Evolutionary conservation across 2,113 vertebrate genomes (phyloP).

Genomic region (Opisthocomus hoazin): DNA sequence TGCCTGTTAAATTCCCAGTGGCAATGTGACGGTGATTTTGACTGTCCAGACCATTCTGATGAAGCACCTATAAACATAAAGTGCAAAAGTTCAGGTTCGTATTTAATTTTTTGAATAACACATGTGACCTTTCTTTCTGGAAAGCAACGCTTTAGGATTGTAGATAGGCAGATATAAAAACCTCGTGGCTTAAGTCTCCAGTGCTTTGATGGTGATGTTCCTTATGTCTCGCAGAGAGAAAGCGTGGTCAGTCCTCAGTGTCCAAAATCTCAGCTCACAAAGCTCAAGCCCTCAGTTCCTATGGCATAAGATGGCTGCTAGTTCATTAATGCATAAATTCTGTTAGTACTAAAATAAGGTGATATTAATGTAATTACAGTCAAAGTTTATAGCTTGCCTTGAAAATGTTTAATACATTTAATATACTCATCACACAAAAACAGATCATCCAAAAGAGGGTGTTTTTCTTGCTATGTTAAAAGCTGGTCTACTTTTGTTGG

Average conservation of each 20-base stretch:
- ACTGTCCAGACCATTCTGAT: slow-evolving; percentile 93
- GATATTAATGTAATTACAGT: background rate
- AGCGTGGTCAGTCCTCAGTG: background rate
- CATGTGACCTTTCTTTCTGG: background rate
- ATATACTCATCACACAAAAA: background rate
- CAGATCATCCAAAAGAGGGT: background rate
- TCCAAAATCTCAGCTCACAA: background rate
- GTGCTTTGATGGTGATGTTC: background rate
- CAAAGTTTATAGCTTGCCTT: background rate
- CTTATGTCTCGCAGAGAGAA: background rate
- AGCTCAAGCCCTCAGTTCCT: background rate
- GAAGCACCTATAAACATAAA: slow-evolving; percentile 91
- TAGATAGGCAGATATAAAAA: background rate
- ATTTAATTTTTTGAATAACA: background rate
- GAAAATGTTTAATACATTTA: background rate
- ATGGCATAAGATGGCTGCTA: background rate
- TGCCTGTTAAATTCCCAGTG: slow-evolving; percentile 91
- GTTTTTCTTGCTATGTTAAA: background rate
- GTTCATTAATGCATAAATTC: background rate
- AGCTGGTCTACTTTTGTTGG: background rate
- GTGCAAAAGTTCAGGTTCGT: slow-evolving; percentile 87
- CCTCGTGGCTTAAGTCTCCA: rapidly evolving
- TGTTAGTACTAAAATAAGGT: background rate
- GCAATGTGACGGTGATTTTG: slow-evolving; percentile 94
- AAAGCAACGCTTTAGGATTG: background rate